A percentile compares a stretch with the other conserved stretches of the same genome.
phyloP scores from a whole-genome alignment of 2,888 invertebrate genomes.

The Hirtodrosophila cameraria region DNA sequence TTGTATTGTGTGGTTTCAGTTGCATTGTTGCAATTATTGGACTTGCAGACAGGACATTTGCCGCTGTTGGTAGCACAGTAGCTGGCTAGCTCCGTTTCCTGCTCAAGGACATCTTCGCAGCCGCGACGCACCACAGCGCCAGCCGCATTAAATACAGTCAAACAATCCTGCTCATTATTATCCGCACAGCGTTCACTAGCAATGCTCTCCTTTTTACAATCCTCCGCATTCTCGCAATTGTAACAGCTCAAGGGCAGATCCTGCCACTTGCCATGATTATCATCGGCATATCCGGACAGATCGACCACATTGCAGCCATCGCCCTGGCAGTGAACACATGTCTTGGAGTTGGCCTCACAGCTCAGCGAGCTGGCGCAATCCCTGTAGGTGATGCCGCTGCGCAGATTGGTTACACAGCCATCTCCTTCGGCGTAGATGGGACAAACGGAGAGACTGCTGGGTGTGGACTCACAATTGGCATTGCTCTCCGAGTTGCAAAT shows the following conservation, averaged over 20 bases:
- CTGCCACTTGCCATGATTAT: conserved; percentile 82
- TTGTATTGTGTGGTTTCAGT: conserved; percentile 49
- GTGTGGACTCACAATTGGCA: conserved; percentile 59
- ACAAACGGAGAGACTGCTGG: conserved; percentile 68
- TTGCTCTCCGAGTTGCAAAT: conserved; percentile 73
- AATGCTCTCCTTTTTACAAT: conserved; percentile 44
- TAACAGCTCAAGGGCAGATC: conserved; percentile 80
- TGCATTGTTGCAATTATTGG: conserved; percentile 81
- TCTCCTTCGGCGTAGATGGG: conserved; percentile 65
- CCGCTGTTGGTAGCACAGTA: conserved; percentile 61
- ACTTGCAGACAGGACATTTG: conserved; percentile 79
- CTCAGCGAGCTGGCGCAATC: conserved; percentile 69
- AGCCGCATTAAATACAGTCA: conserved; percentile 69
- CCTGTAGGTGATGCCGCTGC: conserved; percentile 68
- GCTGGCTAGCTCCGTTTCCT: conserved; percentile 20
- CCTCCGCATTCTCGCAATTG: conserved; percentile 59
- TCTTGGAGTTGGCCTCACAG: conserved; percentile 67
- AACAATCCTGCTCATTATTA: conserved; percentile 81
- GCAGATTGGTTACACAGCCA: conserved; percentile 73
- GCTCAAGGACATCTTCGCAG: conserved; percentile 71
- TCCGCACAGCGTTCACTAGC: conserved; percentile 51
- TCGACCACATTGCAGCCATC: conserved; percentile 77
- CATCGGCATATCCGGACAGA: conserved; percentile 60
- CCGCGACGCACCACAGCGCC: conserved; percentile 73
- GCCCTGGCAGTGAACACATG: conserved; percentile 65